Conservation (phyloP, 2,888 invertebrate species). For the Drosophila basisetae region DNA sequence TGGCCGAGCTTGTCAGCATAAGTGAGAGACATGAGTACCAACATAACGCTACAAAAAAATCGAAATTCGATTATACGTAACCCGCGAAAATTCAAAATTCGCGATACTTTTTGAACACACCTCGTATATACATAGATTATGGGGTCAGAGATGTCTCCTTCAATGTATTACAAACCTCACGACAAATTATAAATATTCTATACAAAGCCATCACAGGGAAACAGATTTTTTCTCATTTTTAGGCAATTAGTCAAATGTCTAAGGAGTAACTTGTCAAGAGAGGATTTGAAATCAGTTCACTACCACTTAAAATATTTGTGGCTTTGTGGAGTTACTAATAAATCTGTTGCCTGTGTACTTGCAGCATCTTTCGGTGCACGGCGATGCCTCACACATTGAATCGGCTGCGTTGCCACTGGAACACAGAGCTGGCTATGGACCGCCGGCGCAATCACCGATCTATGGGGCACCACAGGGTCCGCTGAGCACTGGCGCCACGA, state of each 20-base stretch:
- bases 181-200: too few species aligned
- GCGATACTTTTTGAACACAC: too few species aligned
- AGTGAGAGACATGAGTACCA: too few species aligned
- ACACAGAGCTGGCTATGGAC: constrained; percentile 91
- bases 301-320: not conserved
- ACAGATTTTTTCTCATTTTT: not conserved
- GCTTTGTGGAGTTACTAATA: not conserved
- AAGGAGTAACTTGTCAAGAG: not conserved
- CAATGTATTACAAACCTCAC: too few species aligned
- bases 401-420: constrained; percentile 93
- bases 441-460: constrained; percentile 87
- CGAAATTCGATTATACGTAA: too few species aligned
- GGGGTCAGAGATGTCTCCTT: too few species aligned
- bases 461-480: constrained; percentile 85
- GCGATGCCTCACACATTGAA: constrained; percentile 92
- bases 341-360: constrained; percentile 52
- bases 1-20: too few species aligned
- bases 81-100: too few species aligned
- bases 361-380: constrained; percentile 89
- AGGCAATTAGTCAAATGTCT: not conserved
- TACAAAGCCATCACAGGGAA: not conserved
- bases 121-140: too few species aligned
- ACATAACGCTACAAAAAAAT: too few species aligned
- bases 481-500: constrained; percentile 85
- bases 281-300: not conserved